Evolutionary conservation across 1,140 invertebrate species (phyloP), one percentile per base, ranked within the genome.

Genomic region (Lerema accius): DNA sequence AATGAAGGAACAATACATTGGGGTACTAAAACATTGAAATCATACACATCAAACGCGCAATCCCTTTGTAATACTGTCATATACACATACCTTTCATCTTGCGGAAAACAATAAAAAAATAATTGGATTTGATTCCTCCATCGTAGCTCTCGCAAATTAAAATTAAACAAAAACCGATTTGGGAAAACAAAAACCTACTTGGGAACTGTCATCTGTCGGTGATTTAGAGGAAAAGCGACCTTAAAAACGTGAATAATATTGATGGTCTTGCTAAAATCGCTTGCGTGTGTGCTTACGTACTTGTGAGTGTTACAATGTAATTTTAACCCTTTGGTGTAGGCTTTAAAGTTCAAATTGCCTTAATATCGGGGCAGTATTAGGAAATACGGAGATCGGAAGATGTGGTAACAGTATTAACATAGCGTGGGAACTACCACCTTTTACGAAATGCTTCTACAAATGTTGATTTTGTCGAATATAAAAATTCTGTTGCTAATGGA

Each of bases 331-430:
- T 32, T 16, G 7, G 1, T 11, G 0, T 0, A 0, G 0, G 17
- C n/a, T 39, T 11, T 43, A 43, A n/a, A 11, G 40, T 32, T 56
- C 1, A 56, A 42, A 43, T 28, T 56, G 23, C 35, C 15, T 40
- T n/a, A 32, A 49, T 23, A 35, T 14, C 9, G 19, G 3, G 11
- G 48, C 14, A 19, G 13, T 28, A 43, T 23, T n/a, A 43, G 51
- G 23, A 56, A 43, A n/a, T 48, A 56, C 40, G 42, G 32, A 32
- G 28, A 39, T 35, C 23, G 23, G 19, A 56, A 56, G 51, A 56
- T 56, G 51, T 23, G 51, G 50, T 53, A 43, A 45, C 48, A 35
- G 42, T 59, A 65, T 65, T 59, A 51, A 55, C 63, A 65, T 65
- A 45, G 55, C 32, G 46, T 53, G 46, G 40, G 50, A 63, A 48